phyloP scores from a whole-genome alignment of 2,888 invertebrate species.

The Cephus pulcher region DNA sequence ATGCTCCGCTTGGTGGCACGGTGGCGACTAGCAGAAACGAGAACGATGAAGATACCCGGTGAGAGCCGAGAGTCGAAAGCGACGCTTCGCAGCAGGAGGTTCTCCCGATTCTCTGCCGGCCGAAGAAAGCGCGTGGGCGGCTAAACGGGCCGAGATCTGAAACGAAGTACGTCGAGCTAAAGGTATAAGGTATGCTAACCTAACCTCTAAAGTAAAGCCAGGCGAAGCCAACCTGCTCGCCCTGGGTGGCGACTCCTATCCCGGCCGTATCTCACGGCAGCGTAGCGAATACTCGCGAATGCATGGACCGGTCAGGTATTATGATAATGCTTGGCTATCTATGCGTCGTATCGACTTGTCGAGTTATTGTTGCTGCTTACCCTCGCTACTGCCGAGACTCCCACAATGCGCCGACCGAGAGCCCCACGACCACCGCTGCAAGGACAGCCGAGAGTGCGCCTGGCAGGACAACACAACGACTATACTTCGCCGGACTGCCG shows the following conservation, averaged over 20 bases:
- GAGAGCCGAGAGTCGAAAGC: slow-evolving; percentile 20
- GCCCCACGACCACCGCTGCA: slow-evolving; percentile 20
- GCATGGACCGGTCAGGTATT: slow-evolving; percentile 44
- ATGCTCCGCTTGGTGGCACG: not conserved
- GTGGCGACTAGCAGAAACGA: slow-evolving; percentile 19
- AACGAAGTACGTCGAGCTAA: not conserved
- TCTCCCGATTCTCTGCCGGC: slow-evolving; percentile 7
- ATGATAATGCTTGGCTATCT: slow-evolving; percentile 51
- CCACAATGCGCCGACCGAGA: slow-evolving; percentile 17
- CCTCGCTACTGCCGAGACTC: slow-evolving; percentile 25
- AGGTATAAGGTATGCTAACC: not conserved
- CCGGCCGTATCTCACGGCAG: slow-evolving; percentile 33
- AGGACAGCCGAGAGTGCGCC: slow-evolving; percentile 14
- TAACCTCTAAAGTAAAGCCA: not conserved
- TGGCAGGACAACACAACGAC: slow-evolving; percentile 10
- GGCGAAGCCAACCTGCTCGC: slow-evolving; percentile 24
- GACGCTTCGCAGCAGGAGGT: slow-evolving; percentile 25
- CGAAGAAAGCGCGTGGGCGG: slow-evolving; percentile 5
- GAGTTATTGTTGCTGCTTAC: slow-evolving; percentile 49
- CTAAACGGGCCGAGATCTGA: not conserved
- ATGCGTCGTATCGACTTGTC: slow-evolving; percentile 53
- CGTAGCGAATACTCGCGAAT: slow-evolving; percentile 31
- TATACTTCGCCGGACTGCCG: not conserved
- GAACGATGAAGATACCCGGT: slow-evolving; percentile 29
- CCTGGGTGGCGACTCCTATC: slow-evolving; percentile 42